phyloP scores from a whole-genome alignment of 2,888 invertebrate species.

The Pheosia gnoma region DNA sequence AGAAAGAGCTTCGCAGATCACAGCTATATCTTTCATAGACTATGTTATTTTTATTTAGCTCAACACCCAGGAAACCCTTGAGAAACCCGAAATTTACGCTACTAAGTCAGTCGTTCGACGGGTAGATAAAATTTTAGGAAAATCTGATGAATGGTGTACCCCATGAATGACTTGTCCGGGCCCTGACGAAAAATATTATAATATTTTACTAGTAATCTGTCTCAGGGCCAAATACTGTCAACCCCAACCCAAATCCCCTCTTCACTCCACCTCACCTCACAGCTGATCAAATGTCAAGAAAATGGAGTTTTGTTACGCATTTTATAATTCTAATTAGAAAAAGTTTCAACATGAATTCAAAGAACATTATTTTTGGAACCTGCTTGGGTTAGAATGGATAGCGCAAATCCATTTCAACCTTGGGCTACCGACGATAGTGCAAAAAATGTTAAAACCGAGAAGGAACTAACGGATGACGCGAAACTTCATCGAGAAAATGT shows the following conservation, averaged over 20 bases:
- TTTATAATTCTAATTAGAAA: slow-evolving; percentile 68
- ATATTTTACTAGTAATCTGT: neutral
- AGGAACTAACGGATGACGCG: slow-evolving; percentile 82
- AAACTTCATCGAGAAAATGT: slow-evolving; percentile 84
- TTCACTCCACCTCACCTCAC: slow-evolving; percentile 73
- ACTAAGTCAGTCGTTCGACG: too few species aligned
- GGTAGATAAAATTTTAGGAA: too few species aligned
- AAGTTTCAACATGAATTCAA: slow-evolving; percentile 74
- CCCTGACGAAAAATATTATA: neutral
- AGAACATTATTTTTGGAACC: slow-evolving; percentile 57
- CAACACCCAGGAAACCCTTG: too few species aligned
- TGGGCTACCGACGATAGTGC: slow-evolving; percentile 78
- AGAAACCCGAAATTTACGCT: too few species aligned
- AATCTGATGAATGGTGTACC: too few species aligned
- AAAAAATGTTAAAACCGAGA: slow-evolving; percentile 78
- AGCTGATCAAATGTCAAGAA: slow-evolving; percentile 85
- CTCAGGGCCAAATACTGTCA: slow-evolving; percentile 1
- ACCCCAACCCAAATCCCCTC: slow-evolving; percentile 38
- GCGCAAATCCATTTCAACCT: slow-evolving; percentile 80
- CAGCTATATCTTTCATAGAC: too few species aligned
- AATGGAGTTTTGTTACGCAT: slow-evolving; percentile 84
- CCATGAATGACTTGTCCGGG: too few species aligned
- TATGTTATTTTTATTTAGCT: too few species aligned
- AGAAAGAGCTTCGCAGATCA: too few species aligned
- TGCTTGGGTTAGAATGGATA: slow-evolving; percentile 78